These are phyloP conservation scores for Ovis canadensis DNA, from an alignment of 2,113 vertebrate species.

Conservation along the genomic window DNA sequence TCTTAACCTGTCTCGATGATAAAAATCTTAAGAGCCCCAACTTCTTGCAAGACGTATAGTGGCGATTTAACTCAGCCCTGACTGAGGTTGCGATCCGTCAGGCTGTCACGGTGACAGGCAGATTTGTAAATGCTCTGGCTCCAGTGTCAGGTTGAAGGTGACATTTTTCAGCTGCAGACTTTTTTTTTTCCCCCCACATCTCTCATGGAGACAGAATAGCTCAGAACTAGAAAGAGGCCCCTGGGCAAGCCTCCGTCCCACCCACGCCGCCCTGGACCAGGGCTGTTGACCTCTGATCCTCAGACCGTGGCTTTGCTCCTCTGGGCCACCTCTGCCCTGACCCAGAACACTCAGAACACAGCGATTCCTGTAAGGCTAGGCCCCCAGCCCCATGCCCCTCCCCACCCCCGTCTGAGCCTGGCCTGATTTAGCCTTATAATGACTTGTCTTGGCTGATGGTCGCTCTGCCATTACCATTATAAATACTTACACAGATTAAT, in stretches of 20 bases:
- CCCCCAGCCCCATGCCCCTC: not conserved
- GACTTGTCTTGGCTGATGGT: conserved; percentile 65
- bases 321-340: not conserved
- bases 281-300: not conserved
- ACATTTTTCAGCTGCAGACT: conserved; percentile 77
- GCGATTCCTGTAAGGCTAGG: not conserved
- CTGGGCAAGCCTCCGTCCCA: not conserved
- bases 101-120: conserved; percentile 73
- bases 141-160: conserved; percentile 80
- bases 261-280: not conserved
- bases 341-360: not conserved
- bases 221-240: conserved; percentile 20
- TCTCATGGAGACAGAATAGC: conserved; percentile 34
- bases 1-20: conserved; percentile 66
- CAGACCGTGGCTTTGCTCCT: accelerated
- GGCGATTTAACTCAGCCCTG: conserved; percentile 66
- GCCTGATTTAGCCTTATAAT: conserved; percentile 66
- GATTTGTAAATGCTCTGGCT: conserved; percentile 75
- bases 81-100: conserved; percentile 79
- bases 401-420: conserved; percentile 9
- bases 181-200: not conserved
- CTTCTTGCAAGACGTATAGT: conserved; percentile 64
- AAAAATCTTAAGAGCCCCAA: conserved; percentile 62
- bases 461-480: conserved; percentile 54
- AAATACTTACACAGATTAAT: conserved; percentile 75